Base-by-base conservation (phyloP, 2,113 vertebrate species). In the Gobiocypris rarus region DNA sequence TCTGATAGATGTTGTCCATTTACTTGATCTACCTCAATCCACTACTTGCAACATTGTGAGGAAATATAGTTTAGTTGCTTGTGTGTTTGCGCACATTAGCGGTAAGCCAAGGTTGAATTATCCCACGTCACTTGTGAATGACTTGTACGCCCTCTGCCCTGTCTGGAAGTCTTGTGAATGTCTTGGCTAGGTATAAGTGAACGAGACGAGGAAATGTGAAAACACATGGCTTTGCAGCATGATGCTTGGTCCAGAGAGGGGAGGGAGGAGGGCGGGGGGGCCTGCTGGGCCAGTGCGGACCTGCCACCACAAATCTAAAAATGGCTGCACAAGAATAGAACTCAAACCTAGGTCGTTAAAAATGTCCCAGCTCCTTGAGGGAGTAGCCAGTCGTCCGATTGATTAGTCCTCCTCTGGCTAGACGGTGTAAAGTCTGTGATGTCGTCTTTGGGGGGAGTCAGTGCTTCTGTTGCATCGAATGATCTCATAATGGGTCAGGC, bases 301-400 rank as follows among this genome's bases (percentile, higher is more conserved):
- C 87, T 79, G 82, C 54, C 17, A 14, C 26, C 65, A 52, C 34
- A 56, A 22, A 63, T 59, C 41, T 58, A 58, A 84, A 71, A 58
- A 48, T 45, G 75, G 22, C 61, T 84, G 50, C 83, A 41, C 87
- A 73, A 84, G 69, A 81, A 87, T 87, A 87, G 86, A 59, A 82
- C 84, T 89, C 48, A 9, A 69, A 88, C 84, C 41, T 85, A 86
- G 90, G 86, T 92, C 82, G 87, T 92, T 92, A 92, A 92, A 91
- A 92, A 93, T 91, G 88, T 75, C 92, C 91, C 87, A 81, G 89
- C 88, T 87, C 59, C 74, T 45, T 79, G 87, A 84, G 86, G 84
- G 83, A 91, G 89, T 85, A 76, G 86, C 88, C 85, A 87, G 83
- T 52, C 81, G 85, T 90, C 88, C 82, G 88, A 89, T 88, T 89